Base-by-base conservation (phyloP, 2,113 vertebrate genomes). In the Colossoma macropomum region DNA sequence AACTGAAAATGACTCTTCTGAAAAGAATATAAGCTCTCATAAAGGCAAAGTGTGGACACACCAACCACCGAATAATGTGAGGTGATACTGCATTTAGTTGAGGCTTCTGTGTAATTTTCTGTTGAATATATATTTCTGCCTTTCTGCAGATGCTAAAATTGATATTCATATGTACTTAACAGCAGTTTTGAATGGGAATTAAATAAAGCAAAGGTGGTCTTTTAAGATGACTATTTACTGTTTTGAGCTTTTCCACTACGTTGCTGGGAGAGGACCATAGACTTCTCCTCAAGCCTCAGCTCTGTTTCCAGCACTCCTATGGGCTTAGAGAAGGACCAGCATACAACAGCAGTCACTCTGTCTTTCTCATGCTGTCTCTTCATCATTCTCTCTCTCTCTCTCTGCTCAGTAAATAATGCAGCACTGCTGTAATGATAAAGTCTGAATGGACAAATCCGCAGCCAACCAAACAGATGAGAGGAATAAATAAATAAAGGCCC, bases 321-420 rank as follows among this genome's bases (percentile, higher is more conserved):
- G 32, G 32, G 32, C 32, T 45, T 45, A 2, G 66, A 69, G 34
- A 21, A 23, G 23, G 38, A 45, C n/a, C 23, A 59, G 23, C 56
- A 23, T 21, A 59, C 23, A n/a, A 59, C 56, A 59, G 41, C 41
- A 86, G 56, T 30, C 54, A 62, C 25, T 83, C 27, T 5, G 0
- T 13, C 32, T 32, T 38, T 50, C 27, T 17, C 70, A 52, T 9
- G 48, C 50, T 32, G 19, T 34, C 27, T 38, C 45, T 23, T 38
- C 32, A 77, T 30, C 28, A 23, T 10, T 60, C n/a, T n/a, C n/a
- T n/a, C n/a, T n/a, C n/a, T 34, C 19, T 27, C 23, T 77, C 9
- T 17, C 28, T 59, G 69, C 79, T 73, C 50, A 28, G 79, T 81
- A 75, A 82, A 82, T 75, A 82, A 75, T 82, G 71, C 81, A 27